Percentiles rank a stretch among this genome's conserved stretches.
phyloP scores from a whole-genome alignment of 2,797 vertebrate genomes.

The Acanthurus tractus region DNA sequence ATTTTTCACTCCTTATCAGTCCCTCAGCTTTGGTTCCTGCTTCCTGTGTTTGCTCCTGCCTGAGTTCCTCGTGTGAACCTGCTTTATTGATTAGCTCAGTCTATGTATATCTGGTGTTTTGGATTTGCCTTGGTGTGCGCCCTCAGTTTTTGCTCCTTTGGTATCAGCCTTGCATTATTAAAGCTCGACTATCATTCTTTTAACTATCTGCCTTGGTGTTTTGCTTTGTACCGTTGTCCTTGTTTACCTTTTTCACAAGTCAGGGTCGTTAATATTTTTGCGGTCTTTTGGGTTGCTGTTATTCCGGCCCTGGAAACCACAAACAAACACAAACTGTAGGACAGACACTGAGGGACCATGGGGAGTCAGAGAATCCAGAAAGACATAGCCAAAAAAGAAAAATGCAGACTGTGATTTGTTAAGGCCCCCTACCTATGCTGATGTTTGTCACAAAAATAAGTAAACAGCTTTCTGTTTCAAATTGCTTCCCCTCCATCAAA shows the following conservation, averaged over 20 bases:
- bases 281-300: background rate
- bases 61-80: too few species aligned
- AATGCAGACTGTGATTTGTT: slow-evolving; percentile 37
- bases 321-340: slow-evolving; percentile 41
- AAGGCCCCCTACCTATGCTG: slow-evolving; percentile 16
- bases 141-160: too few species aligned
- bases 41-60: too few species aligned
- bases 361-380: slow-evolving; percentile 31
- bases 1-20: too few species aligned
- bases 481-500: slow-evolving; percentile 13
- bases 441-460: slow-evolving; percentile 51
- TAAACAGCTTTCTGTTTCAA: slow-evolving; percentile 38
- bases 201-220: too few species aligned
- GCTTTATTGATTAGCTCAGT: too few species aligned
- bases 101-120: too few species aligned
- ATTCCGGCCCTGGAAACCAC: slow-evolving; percentile 16
- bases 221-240: slow-evolving; percentile 5
- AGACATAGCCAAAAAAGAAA: slow-evolving; percentile 25
- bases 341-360: slow-evolving; percentile 26
- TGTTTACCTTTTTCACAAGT: slow-evolving; percentile 2
- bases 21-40: too few species aligned
- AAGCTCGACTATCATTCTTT: too few species aligned
- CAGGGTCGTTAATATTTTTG: slow-evolving; percentile 10
- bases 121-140: too few species aligned
- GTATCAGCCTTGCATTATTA: too few species aligned